Percentiles rank a stretch among this genome's conserved stretches.
These are phyloP conservation scores for Acrossocheilus fasciatus DNA, from an alignment of 2,797 vertebrate species.

Conservation along the genomic window DNA sequence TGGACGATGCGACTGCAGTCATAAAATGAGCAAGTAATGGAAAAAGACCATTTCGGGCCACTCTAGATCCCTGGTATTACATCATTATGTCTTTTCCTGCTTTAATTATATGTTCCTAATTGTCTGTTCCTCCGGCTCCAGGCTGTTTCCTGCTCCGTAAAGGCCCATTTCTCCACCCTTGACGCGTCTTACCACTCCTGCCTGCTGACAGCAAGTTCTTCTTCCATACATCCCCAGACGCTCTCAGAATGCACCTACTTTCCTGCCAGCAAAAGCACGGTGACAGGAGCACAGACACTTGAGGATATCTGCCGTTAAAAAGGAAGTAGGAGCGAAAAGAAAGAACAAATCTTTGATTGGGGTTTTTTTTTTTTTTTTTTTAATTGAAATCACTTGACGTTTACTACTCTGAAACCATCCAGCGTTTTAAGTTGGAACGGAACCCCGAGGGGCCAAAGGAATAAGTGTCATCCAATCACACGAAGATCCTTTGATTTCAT, in stretches of 20 bases:
- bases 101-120: conserved; percentile 51
- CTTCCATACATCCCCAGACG: conserved; percentile 40
- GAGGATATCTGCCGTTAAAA: conserved; percentile 33
- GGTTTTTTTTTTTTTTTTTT: conserved; percentile 10
- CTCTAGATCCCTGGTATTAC: conserved; percentile 26
- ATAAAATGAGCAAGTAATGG: conserved; percentile 17
- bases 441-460: conserved; percentile 31
- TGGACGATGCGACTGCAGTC: neutral
- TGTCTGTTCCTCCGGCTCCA: conserved; percentile 47
- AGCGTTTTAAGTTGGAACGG: conserved; percentile 21
- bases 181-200: conserved; percentile 25
- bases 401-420: conserved; percentile 26
- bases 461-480: conserved; percentile 46
- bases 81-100: conserved; percentile 35
- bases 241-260: conserved; percentile 41
- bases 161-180: conserved; percentile 43
- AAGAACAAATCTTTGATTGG: conserved; percentile 34
- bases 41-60: neutral
- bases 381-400: conserved; percentile 36
- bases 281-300: conserved; percentile 26
- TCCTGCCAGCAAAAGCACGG: conserved; percentile 25
- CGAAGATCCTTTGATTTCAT: conserved; percentile 49
- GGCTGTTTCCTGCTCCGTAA: conserved; percentile 42
- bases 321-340: conserved; percentile 9
- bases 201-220: conserved; percentile 39